Evolutionary conservation across 1,140 invertebrate genomes (phyloP), one percentile per base, ranked within the genome.

Genomic region (Akabosia matsudoensis): DNA sequence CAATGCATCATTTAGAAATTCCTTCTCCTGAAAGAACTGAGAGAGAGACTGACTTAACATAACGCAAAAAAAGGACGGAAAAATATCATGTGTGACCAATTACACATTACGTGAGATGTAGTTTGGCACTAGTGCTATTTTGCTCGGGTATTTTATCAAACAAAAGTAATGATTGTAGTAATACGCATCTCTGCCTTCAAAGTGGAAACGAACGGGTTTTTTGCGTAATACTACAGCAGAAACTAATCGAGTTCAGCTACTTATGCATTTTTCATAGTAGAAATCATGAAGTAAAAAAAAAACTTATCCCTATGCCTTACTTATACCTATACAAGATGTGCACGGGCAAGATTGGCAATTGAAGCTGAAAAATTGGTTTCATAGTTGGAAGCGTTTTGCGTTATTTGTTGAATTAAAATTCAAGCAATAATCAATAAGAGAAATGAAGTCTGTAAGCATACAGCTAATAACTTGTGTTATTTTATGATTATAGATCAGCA

Each of bases 401-500:
- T n/a, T n/a, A n/a, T n/a, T n/a, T n/a, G n/a, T n/a, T n/a, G n/a
- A n/a, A n/a, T n/a, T n/a, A n/a, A n/a, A n/a, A n/a, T n/a, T n/a
- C n/a, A n/a, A n/a, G n/a, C n/a, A n/a, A n/a, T n/a, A n/a, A n/a
- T n/a, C n/a, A n/a, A n/a, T n/a, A n/a, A n/a, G n/a, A n/a, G n/a
- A n/a, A n/a, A n/a, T n/a, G n/a, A n/a, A n/a, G n/a, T n/a, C n/a
- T n/a, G n/a, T n/a, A n/a, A n/a, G n/a, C n/a, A n/a, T n/a, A n/a
- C n/a, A n/a, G n/a, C n/a, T n/a, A n/a, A n/a, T n/a, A n/a, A n/a
- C n/a, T n/a, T 79, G 33, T 79, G 18, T 74, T 33, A 70, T 33
- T 37, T 80, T 82, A 84, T 77, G 82, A 78, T 89, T 90, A 77
- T 89, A 96, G 95, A 87, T 96, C 95, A 74, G 92, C 93, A 78